These are phyloP conservation scores for Parapristionchus giblindavisi DNA, from an alignment of 2,888 invertebrate species.

Conservation along the genomic window DNA sequence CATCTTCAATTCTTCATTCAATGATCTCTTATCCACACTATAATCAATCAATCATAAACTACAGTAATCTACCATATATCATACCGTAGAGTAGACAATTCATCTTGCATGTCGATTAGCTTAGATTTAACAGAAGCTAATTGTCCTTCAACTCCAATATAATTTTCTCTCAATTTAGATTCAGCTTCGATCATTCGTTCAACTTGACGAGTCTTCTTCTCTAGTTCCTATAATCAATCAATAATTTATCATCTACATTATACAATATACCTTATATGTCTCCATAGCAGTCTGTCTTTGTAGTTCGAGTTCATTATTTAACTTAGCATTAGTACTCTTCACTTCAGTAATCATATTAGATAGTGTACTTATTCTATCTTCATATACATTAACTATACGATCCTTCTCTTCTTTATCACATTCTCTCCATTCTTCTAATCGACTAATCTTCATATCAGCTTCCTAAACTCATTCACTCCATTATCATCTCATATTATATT, in stretches of 20 bases:
- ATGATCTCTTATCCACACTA: slow-evolving; percentile 41
- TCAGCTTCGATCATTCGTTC: slow-evolving; percentile 18
- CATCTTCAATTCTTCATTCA: slow-evolving; percentile 44
- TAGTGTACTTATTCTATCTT: slow-evolving; percentile 30
- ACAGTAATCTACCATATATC: neutral
- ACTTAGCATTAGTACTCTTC: slow-evolving; percentile 45
- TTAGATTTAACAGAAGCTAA: neutral
- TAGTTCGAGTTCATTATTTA: slow-evolving; percentile 52
- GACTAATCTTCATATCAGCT: neutral
- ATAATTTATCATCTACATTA: neutral
- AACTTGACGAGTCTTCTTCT: slow-evolving; percentile 11
- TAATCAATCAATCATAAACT: slow-evolving; percentile 19
- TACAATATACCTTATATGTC: slow-evolving; percentile 29
- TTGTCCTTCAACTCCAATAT: neutral
- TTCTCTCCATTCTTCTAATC: slow-evolving; percentile 26
- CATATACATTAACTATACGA: slow-evolving; percentile 15
- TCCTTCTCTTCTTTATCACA: slow-evolving; percentile 33
- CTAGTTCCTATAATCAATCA: slow-evolving; percentile 28
- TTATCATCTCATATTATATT: slow-evolving; percentile 17
- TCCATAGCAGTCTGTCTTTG: slow-evolving; percentile 47
- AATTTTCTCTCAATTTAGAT: slow-evolving; percentile 9
- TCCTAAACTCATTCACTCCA: slow-evolving; percentile 4
- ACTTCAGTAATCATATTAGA: slow-evolving; percentile 5
- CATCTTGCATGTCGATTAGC: slow-evolving; percentile 27
- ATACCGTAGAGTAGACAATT: neutral